Conservation (phyloP, 2,888 invertebrate species). For the Thecophora atra region DNA sequence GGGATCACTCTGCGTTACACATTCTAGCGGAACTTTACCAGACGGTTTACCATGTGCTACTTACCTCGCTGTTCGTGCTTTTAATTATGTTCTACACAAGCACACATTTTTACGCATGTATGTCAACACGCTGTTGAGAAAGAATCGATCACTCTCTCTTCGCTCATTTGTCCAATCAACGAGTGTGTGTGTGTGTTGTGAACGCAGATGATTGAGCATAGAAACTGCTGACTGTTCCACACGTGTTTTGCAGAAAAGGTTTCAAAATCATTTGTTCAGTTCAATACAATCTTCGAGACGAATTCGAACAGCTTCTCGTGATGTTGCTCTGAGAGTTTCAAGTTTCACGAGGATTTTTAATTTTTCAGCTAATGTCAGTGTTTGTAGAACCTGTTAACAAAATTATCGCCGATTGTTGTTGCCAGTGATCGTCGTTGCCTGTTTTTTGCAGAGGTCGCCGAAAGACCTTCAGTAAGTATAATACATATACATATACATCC, state of each 20-base stretch:
- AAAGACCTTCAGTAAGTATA: background rate
- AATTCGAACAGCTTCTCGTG: background rate
- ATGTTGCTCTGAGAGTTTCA: constrained; percentile 11
- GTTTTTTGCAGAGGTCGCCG: background rate
- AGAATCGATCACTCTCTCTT: background rate
- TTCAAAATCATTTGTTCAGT: constrained; percentile 19
- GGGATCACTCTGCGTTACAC: background rate
- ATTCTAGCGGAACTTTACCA: constrained; percentile 7
- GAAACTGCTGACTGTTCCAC: constrained; percentile 3
- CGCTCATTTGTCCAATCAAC: background rate
- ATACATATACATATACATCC: background rate
- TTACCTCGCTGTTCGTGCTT: constrained; percentile 22
- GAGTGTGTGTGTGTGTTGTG: background rate
- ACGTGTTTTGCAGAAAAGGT: constrained; percentile 25
- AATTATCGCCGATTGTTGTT: background rate
- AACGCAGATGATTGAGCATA: background rate
- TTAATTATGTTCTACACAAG: background rate
- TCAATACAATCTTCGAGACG: constrained; percentile 3
- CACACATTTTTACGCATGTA: background rate
- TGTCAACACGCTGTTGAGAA: background rate
- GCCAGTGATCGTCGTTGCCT: background rate
- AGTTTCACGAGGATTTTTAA: background rate
- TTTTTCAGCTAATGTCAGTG: background rate
- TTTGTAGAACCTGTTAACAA: background rate
- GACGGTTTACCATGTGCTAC: constrained; percentile 26